Evolutionary conservation across 2,888 invertebrate genomes (phyloP).

Genomic region (Pantelozetes paolii): DNA sequence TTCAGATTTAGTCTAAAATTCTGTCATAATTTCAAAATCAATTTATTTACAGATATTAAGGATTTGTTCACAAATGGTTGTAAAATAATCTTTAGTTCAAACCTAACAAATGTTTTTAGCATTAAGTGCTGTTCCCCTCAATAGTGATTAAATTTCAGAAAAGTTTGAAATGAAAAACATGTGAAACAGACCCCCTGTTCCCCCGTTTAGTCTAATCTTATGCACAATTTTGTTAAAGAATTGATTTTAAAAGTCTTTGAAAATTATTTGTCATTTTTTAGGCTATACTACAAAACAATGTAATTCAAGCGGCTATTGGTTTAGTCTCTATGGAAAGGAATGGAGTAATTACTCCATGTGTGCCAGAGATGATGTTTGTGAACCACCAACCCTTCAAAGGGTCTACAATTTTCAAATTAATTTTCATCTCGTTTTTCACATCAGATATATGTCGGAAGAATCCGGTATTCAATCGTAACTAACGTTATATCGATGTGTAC

Average conservation of each 20-base stretch:
- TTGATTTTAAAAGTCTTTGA: too few species aligned
- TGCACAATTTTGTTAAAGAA: too few species aligned
- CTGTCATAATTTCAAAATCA: too few species aligned
- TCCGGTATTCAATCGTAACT: conserved; percentile 41
- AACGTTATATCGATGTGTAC: conserved; percentile 43
- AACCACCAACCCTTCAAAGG: not conserved
- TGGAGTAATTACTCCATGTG: conserved; percentile 48
- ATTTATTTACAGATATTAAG: too few species aligned
- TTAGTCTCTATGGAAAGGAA: conserved; percentile 44
- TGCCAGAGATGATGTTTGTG: conserved; percentile 47
- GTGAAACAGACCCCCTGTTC: too few species aligned
- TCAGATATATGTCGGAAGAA: conserved; percentile 42
- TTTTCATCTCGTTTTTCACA: not conserved
- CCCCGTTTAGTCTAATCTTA: too few species aligned
- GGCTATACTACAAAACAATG: conserved; percentile 47
- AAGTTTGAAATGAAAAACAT: too few species aligned
- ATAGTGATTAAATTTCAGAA: too few species aligned
- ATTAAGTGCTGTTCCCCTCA: too few species aligned
- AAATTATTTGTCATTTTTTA: conserved; percentile 21
- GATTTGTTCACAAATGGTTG: not conserved
- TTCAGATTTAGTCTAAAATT: too few species aligned
- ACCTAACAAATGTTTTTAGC: not conserved
- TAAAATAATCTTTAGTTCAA: not conserved
- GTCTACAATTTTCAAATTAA: not conserved
- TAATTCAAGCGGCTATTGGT: conserved; percentile 46